phyloP scores from a whole-genome alignment of 1,140 invertebrate species.

The Meloidogyne hapla region DNA sequence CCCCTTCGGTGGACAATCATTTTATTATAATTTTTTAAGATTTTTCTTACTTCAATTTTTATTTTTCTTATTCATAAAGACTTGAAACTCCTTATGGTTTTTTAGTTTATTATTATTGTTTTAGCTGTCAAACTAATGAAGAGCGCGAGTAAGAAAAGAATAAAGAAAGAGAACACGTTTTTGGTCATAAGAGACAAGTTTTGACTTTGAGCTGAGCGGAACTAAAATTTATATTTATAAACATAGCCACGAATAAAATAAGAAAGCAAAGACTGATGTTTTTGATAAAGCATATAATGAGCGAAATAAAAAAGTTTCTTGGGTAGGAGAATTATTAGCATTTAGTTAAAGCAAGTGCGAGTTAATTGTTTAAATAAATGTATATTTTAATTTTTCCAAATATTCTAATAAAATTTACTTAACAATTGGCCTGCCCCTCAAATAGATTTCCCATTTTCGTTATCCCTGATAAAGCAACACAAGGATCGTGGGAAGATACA shows the following conservation, averaged over 20 bases:
- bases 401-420: too few species aligned
- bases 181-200: constrained; percentile 5
- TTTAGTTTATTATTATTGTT: background rate
- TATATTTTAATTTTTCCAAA: too few species aligned
- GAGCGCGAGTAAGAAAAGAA: background rate
- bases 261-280: background rate
- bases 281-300: background rate
- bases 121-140: constrained; percentile 3
- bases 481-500: too few species aligned
- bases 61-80: background rate
- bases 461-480: too few species aligned
- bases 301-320: background rate
- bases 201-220: background rate
- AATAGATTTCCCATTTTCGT: too few species aligned
- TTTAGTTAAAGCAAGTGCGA: too few species aligned
- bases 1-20: background rate
- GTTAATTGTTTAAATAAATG: too few species aligned
- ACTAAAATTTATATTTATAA: background rate
- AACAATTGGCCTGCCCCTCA: too few species aligned
- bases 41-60: too few species aligned
- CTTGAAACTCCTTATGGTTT: background rate
- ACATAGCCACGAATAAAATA: background rate
- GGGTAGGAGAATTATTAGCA: too few species aligned
- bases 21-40: background rate
- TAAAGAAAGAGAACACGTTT: background rate